Evolutionary conservation across 2,797 vertebrate genomes (phyloP).

Genomic region (Cryptoblepharus egeriae): DNA sequence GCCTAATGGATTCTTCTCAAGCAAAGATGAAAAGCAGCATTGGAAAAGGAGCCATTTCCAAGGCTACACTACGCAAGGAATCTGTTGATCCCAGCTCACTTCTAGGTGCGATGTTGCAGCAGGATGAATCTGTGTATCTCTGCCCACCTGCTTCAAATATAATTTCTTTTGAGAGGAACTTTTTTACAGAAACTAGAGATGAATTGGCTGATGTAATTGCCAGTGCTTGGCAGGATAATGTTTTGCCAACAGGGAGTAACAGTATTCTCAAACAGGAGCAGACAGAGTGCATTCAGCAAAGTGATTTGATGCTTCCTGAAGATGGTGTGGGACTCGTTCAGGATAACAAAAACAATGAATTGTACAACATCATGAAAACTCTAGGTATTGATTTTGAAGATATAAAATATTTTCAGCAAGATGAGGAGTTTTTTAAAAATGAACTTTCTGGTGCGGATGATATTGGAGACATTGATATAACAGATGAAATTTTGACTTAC

Average conservation of each 20-base stretch:
- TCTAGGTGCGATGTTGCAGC: slow-evolving; percentile 76
- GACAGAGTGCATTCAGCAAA: slow-evolving; percentile 63
- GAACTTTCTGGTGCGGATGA: slow-evolving; percentile 73
- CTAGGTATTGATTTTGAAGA: slow-evolving; percentile 82
- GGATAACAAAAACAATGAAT: slow-evolving; percentile 78
- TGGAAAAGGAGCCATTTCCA: slow-evolving; percentile 62
- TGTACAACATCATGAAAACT: slow-evolving; percentile 83
- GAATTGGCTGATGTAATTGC: slow-evolving; percentile 57
- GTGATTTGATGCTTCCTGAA: slow-evolving; percentile 52
- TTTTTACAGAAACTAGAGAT: slow-evolving; percentile 61
- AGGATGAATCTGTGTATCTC: slow-evolving; percentile 82
- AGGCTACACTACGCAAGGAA: slow-evolving; percentile 52
- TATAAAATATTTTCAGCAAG: slow-evolving; percentile 77
- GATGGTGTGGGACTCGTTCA: slow-evolving; percentile 64
- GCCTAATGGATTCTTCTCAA: slow-evolving; percentile 69
- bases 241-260: slow-evolving; percentile 67
- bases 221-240: slow-evolving; percentile 69
- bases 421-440: slow-evolving; percentile 80
- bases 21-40: slow-evolving; percentile 58
- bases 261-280: slow-evolving; percentile 73
- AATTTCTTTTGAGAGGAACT: slow-evolving; percentile 65
- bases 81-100: slow-evolving; percentile 77
- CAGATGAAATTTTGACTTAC: slow-evolving; percentile 82
- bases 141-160: slow-evolving; percentile 75
- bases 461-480: slow-evolving; percentile 77